A percentile compares a stretch with the other conserved stretches of the same genome.
phyloP scores from a whole-genome alignment of 2,888 invertebrate genomes.

The Erannis defoliaria region DNA sequence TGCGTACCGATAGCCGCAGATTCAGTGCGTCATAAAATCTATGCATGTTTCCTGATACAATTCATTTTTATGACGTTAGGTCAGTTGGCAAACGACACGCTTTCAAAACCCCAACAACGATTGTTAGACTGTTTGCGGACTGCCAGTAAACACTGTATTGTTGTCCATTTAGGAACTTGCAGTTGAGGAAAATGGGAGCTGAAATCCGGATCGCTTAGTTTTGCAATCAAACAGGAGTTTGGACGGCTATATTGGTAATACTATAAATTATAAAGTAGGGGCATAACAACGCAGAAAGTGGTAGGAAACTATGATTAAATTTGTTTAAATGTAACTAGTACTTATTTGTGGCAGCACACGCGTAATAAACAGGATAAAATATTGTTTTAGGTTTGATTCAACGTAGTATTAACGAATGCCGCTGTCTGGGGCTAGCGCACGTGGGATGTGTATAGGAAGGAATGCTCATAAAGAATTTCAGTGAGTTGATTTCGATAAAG shows the following conservation, averaged over 20 bases:
- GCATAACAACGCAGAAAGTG: not conserved
- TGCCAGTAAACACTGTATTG: conserved; percentile 36
- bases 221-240: conserved; percentile 8
- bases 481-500: no score
- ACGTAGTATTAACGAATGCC: no score
- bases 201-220: conserved; percentile 11
- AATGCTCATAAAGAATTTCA: no score
- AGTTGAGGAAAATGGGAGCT: conserved; percentile 20
- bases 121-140: conserved; percentile 38
- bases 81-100: conserved; percentile 43
- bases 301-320: not conserved
- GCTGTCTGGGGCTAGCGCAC: no score
- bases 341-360: no score
- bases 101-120: conserved; percentile 26
- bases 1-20: conserved; percentile 18
- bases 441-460: no score
- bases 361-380: no score
- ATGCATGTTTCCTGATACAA: conserved; percentile 64
- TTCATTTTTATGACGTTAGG: conserved; percentile 72
- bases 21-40: conserved; percentile 46
- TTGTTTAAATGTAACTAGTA: no score
- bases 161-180: conserved; percentile 21
- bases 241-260: no score
- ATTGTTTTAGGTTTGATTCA: no score
- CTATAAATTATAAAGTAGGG: not conserved